phyloP scores from a whole-genome alignment of 2,797 vertebrate species.

The Ctenochaetus hawaiiensis region DNA sequence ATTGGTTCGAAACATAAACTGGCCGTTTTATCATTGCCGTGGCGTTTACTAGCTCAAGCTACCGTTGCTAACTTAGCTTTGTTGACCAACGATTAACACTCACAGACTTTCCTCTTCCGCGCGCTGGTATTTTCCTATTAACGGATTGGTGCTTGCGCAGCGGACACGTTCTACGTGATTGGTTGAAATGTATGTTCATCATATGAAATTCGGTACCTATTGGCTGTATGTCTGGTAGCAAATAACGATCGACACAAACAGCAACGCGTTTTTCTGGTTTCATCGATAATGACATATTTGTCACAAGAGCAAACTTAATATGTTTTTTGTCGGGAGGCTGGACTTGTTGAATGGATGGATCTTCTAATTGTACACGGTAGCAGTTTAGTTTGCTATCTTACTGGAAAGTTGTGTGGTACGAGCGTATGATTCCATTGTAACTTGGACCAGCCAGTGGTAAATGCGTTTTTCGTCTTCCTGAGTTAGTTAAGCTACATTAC shows the following conservation, averaged over 20 bases:
- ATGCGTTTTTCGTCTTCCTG: not conserved
- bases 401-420: not conserved
- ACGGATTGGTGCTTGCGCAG: slow-evolving; percentile 70
- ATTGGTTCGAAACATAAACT: not conserved
- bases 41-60: not conserved
- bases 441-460: slow-evolving; percentile 20
- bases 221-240: slow-evolving; percentile 59
- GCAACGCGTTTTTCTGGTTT: slow-evolving; percentile 23
- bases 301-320: not conserved
- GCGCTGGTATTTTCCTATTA: slow-evolving; percentile 72
- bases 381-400: not conserved
- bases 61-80: slow-evolving; percentile 68
- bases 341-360: not conserved
- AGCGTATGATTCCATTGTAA: slow-evolving; percentile 49
- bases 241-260: slow-evolving; percentile 30
- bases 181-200: slow-evolving; percentile 64
- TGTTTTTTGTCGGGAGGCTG: not conserved
- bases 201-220: slow-evolving; percentile 46
- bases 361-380: not conserved
- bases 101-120: slow-evolving; percentile 88
- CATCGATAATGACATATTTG: not conserved
- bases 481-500: not conserved
- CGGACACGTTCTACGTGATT: slow-evolving; percentile 51
- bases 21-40: not conserved
- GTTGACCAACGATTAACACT: slow-evolving; percentile 36